A percentile compares a stretch with the other conserved stretches of the same genome.
phyloP scores from a whole-genome alignment of 2,113 vertebrate genomes.

The Antigone vipio region DNA sequence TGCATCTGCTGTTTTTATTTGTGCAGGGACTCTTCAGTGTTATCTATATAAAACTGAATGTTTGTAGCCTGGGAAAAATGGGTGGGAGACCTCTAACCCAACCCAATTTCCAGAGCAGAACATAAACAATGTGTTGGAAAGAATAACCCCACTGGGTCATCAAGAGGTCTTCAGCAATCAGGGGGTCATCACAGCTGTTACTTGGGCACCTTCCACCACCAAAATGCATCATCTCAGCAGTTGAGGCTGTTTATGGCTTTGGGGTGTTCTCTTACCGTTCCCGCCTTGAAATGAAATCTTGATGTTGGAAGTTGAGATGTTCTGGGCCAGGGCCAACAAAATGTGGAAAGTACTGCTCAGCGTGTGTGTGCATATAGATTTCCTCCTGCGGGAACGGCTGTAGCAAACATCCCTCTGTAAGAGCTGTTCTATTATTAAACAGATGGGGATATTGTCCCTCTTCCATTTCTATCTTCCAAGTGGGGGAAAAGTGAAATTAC shows the following conservation, averaged over 20 bases:
- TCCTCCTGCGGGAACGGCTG: background rate
- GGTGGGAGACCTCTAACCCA: background rate
- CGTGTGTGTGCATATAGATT: background rate
- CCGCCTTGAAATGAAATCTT: background rate
- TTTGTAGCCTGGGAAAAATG: background rate
- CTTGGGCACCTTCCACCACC: background rate
- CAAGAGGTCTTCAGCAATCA: background rate
- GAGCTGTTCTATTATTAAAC: constrained; percentile 2
- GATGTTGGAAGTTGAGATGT: background rate
- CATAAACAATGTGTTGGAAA: background rate
- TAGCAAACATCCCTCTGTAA: background rate
- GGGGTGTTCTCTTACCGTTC: background rate
- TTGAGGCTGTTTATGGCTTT: background rate
- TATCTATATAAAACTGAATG: background rate
- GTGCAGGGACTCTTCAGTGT: background rate
- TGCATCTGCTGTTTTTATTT: background rate
- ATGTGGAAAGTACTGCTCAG: background rate
- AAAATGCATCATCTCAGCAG: background rate
- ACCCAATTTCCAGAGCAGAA: background rate
- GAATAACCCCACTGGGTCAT: background rate
- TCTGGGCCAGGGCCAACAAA: constrained; percentile 13
- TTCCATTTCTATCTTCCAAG: background rate
- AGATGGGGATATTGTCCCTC: background rate
- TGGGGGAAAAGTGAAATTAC: background rate
- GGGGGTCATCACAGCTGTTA: rapidly evolving